phyloP scores from a whole-genome alignment of 2,113 vertebrate species.

The Sinocyclocheilus rhinocerous region DNA sequence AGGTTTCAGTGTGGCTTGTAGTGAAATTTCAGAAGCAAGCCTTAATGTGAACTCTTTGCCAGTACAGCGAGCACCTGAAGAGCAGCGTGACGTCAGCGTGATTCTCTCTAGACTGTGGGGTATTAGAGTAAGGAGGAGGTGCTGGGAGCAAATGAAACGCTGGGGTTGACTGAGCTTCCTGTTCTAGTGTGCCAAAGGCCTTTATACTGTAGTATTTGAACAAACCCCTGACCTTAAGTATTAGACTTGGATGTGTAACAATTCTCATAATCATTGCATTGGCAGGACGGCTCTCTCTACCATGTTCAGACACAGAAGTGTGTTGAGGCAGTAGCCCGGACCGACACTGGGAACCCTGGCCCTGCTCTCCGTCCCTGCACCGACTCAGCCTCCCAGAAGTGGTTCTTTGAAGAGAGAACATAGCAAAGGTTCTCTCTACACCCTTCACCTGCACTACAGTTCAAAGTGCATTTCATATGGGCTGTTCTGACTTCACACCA shows the following conservation, averaged over 20 bases:
- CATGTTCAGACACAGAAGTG: conserved; percentile 86
- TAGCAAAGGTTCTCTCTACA: conserved; percentile 43
- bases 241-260: neutral
- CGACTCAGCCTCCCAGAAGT: conserved; percentile 80
- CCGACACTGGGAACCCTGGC: conserved; percentile 71
- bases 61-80: neutral
- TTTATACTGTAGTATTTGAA: neutral
- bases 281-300: conserved; percentile 84
- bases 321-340: conserved; percentile 77
- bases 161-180: neutral
- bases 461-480: neutral
- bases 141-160: too few relatives aligned
- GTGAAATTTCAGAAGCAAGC: conserved; percentile 24
- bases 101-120: neutral
- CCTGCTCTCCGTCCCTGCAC: conserved; percentile 83
- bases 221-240: neutral
- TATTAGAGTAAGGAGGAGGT: neutral
- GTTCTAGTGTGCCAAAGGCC: neutral
- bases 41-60: conserved; percentile 20
- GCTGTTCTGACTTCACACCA: neutral
- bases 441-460: conserved; percentile 1
- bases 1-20: conserved; percentile 9
- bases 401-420: conserved; percentile 88
- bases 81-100: neutral
- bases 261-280: conserved; percentile 50